phyloP scores from a whole-genome alignment of 2,113 vertebrate genomes.

The Muntiacus reevesi region DNA sequence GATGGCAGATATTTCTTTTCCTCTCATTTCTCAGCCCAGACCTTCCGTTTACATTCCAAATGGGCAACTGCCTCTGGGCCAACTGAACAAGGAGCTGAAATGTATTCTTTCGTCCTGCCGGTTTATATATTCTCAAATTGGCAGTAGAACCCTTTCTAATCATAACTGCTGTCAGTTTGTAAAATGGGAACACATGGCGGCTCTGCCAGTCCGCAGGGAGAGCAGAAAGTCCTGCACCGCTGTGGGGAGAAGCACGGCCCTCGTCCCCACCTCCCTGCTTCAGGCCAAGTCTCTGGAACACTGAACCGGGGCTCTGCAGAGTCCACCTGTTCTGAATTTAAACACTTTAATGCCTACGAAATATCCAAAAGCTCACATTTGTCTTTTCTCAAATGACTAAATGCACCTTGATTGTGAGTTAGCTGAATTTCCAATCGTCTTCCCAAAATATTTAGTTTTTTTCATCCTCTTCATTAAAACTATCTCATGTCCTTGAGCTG shows the following conservation, averaged over 20 bases:
- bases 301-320: fast-evolving
- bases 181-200: background rate
- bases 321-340: background rate
- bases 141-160: background rate
- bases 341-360: fast-evolving
- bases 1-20: background rate
- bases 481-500: background rate
- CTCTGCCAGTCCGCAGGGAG: fast-evolving
- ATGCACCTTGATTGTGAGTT: background rate
- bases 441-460: background rate
- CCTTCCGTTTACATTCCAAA: background rate
- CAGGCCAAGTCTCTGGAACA: background rate
- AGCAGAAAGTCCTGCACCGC: fast-evolving
- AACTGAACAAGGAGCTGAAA: background rate
- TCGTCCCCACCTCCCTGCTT: fast-evolving
- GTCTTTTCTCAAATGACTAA: background rate
- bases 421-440: constrained; percentile 40
- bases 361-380: background rate
- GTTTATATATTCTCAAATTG: background rate
- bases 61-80: background rate
- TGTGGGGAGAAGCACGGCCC: fast-evolving
- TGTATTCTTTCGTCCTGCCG: background rate
- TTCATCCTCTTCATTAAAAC: constrained; percentile 43
- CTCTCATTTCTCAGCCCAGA: background rate
- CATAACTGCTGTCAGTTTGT: background rate